These are phyloP conservation scores for Drosophila percnosoma DNA, from an alignment of 2,888 invertebrate genomes.

Conservation along the genomic window DNA sequence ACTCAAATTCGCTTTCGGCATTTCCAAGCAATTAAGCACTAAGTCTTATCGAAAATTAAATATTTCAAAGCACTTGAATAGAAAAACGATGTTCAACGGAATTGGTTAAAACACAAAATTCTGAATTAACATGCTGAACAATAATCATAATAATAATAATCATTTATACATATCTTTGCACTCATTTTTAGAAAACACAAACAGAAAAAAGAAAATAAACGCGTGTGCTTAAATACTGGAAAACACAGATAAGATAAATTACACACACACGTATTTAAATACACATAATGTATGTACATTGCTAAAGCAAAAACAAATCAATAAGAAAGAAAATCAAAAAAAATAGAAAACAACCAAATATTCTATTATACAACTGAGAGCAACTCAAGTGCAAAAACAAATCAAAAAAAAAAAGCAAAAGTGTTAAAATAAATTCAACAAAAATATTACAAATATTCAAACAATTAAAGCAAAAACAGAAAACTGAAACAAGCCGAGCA, in stretches of 20 bases:
- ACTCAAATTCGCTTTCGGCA: conserved; percentile 16
- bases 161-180: conserved; percentile 22
- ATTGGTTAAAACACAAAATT: conserved; percentile 21
- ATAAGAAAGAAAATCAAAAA: conserved; percentile 13
- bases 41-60: conserved; percentile 34
- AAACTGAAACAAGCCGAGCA: conserved; percentile 41
- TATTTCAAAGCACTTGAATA: conserved; percentile 42
- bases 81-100: conserved; percentile 18
- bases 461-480: conserved; percentile 29
- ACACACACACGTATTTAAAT: conserved; percentile 47
- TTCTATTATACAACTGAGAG: conserved; percentile 34
- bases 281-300: conserved; percentile 46
- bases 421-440: conserved; percentile 30
- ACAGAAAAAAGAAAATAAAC: conserved; percentile 35
- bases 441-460: conserved; percentile 32
- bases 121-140: conserved; percentile 43
- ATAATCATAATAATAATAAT: conserved; percentile 32
- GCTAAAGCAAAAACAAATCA: conserved; percentile 50
- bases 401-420: conserved; percentile 38
- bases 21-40: conserved; percentile 66
- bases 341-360: conserved; percentile 21
- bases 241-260: conserved; percentile 74
- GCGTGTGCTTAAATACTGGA: conserved; percentile 77
- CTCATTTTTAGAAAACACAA: conserved; percentile 57
- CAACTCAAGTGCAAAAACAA: conserved; percentile 56